These are phyloP conservation scores for Protaetia brevitarsis DNA, from an alignment of 1,140 invertebrate species.

Conservation along the genomic window DNA sequence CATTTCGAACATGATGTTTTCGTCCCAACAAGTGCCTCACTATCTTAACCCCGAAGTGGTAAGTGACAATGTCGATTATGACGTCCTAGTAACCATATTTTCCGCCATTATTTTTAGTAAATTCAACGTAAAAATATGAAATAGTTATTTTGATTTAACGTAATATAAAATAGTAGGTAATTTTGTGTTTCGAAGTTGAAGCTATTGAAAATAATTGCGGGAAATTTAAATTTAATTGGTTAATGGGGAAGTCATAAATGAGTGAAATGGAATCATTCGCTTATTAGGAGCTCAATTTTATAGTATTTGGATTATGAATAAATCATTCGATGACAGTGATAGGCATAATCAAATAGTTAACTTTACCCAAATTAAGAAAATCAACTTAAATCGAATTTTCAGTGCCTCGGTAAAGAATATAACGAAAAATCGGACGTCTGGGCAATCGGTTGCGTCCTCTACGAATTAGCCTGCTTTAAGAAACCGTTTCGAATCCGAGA, in stretches of 20 bases:
- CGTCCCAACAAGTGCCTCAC: slow-evolving; percentile 54
- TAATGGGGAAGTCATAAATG: no score
- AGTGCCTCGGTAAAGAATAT: slow-evolving; percentile 76
- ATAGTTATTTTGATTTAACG: slow-evolving; percentile 25
- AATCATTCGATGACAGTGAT: no score
- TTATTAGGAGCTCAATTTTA: no score
- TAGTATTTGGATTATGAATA: no score
- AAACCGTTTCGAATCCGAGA: slow-evolving; percentile 60
- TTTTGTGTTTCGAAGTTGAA: no score
- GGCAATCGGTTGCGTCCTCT: slow-evolving; percentile 77
- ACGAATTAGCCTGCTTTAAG: slow-evolving; percentile 75
- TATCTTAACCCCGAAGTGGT: slow-evolving; percentile 83
- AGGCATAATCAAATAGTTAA: no score
- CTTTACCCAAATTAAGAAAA: not conserved
- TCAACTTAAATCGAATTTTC: slow-evolving; percentile 31
- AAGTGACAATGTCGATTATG: slow-evolving; percentile 37
- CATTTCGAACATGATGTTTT: slow-evolving; percentile 14
- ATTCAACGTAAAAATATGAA: not conserved
- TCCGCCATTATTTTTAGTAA: no score
- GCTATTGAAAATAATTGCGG: no score
- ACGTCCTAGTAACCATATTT: not conserved
- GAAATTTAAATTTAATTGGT: no score
- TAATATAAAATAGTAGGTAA: no score
- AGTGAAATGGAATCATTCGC: no score
- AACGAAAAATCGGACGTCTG: slow-evolving; percentile 79